A percentile compares a stretch with the other conserved stretches of the same genome.
Evolutionary conservation across 2,797 vertebrate genomes (phyloP).

Genomic region (Garrulus glandarius): DNA sequence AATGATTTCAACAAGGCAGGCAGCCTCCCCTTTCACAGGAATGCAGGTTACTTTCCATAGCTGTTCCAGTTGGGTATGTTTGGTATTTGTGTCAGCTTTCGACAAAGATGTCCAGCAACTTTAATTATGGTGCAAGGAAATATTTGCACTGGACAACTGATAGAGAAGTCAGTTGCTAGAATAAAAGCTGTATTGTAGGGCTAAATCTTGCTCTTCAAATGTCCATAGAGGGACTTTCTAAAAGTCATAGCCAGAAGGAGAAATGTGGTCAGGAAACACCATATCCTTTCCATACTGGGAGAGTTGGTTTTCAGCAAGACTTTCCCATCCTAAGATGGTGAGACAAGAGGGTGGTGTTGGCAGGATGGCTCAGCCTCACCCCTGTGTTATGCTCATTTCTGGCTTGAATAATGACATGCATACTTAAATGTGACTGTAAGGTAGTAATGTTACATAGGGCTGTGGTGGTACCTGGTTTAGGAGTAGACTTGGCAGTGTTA

Average conservation of each 20-base stretch:
- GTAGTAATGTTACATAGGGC: background rate
- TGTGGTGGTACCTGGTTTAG: background rate
- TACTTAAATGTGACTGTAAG: background rate
- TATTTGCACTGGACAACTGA: background rate
- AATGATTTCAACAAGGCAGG: background rate
- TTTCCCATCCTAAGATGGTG: background rate
- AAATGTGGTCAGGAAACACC: background rate
- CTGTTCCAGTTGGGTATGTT: background rate
- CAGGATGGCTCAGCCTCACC: background rate
- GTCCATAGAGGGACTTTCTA: background rate
- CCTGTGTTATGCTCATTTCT: background rate
- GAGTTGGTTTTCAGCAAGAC: background rate
- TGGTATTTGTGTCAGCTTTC: constrained; percentile 5
- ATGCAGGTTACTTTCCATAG: constrained; percentile 29
- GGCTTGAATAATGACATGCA: background rate
- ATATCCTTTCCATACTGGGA: background rate
- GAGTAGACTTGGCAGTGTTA: background rate
- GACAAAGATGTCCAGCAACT: background rate
- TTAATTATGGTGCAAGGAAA: background rate
- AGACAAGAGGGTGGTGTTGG: background rate
- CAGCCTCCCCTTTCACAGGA: constrained; percentile 24
- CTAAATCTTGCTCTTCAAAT: background rate
- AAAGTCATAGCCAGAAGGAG: background rate
- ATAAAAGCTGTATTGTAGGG: background rate
- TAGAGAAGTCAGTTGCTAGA: background rate